A percentile compares a stretch with the other conserved stretches of the same genome.
These are phyloP conservation scores for Psittacula derbiana DNA, from an alignment of 2,797 vertebrate species.

Conservation along the genomic window DNA sequence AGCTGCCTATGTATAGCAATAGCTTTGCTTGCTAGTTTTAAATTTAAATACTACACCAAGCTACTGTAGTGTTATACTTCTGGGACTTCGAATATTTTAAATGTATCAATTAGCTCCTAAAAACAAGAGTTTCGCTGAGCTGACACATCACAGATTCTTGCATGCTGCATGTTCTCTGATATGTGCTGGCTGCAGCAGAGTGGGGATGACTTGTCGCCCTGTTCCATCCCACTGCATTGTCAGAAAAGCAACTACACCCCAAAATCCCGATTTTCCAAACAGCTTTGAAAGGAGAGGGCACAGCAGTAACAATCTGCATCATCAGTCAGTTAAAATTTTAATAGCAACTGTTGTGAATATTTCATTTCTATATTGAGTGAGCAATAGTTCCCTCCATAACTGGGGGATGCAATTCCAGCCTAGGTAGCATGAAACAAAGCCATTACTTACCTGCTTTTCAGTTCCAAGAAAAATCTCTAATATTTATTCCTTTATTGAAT, in stretches of 20 bases:
- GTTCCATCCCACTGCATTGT: fast-evolving
- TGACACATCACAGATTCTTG: not conserved
- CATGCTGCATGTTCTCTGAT: not conserved
- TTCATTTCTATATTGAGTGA: not conserved
- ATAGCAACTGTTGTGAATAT: not conserved
- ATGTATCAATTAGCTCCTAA: not conserved
- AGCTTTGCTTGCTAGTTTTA: not conserved
- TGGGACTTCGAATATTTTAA: not conserved
- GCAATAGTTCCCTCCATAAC: not conserved
- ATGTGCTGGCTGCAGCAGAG: fast-evolving
- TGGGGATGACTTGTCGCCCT: fast-evolving
- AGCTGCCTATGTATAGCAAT: fast-evolving
- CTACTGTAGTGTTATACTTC: not conserved
- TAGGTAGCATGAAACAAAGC: not conserved
- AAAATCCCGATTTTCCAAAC: not conserved
- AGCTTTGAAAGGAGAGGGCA: not conserved
- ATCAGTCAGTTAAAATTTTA: not conserved
- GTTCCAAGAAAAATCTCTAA: not conserved
- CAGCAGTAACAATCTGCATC: not conserved
- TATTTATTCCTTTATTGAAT: constrained; percentile 9
- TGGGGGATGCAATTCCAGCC: not conserved
- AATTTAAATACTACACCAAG: not conserved
- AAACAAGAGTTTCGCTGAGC: fast-evolving
- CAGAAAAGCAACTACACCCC: not conserved
- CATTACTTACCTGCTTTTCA: not conserved